These are phyloP conservation scores for Drosophila lacicola DNA, from an alignment of 2,888 invertebrate species.

Conservation along the genomic window DNA sequence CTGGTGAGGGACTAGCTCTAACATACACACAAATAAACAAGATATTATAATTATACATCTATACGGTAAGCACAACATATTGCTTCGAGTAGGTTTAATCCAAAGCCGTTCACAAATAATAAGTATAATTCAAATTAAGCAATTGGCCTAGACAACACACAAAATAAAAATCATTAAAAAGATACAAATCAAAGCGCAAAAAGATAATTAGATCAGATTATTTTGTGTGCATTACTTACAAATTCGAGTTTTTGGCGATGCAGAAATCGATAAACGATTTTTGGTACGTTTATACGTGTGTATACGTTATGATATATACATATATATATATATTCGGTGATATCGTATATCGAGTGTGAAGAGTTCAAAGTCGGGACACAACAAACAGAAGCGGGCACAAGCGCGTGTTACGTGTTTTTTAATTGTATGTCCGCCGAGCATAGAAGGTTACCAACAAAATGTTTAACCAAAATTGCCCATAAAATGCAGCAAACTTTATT, in stretches of 20 bases:
- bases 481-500: slow-evolving; percentile 63
- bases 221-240: slow-evolving; percentile 79
- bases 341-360: slow-evolving; percentile 42
- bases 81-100: slow-evolving; percentile 33
- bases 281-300: slow-evolving; percentile 6
- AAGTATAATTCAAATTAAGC: not conserved
- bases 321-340: slow-evolving; percentile 36
- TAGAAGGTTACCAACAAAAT: slow-evolving; percentile 58
- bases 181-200: slow-evolving; percentile 15
- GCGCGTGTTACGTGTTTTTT: slow-evolving; percentile 59
- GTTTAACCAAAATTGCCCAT: slow-evolving; percentile 54
- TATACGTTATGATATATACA: slow-evolving; percentile 9
- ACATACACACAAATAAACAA: slow-evolving; percentile 41
- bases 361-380: slow-evolving; percentile 62
- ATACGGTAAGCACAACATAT: slow-evolving; percentile 32
- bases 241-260: slow-evolving; percentile 63
- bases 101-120: slow-evolving; percentile 49
- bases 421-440: slow-evolving; percentile 64
- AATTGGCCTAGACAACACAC: slow-evolving; percentile 22
- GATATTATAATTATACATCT: slow-evolving; percentile 46
- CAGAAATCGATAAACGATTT: slow-evolving; percentile 35
- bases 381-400: slow-evolving; percentile 76
- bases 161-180: slow-evolving; percentile 7
- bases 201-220: slow-evolving; percentile 33
- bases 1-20: slow-evolving; percentile 33